phyloP scores from a whole-genome alignment of 2,888 invertebrate species.

The Stramonita haemastoma region DNA sequence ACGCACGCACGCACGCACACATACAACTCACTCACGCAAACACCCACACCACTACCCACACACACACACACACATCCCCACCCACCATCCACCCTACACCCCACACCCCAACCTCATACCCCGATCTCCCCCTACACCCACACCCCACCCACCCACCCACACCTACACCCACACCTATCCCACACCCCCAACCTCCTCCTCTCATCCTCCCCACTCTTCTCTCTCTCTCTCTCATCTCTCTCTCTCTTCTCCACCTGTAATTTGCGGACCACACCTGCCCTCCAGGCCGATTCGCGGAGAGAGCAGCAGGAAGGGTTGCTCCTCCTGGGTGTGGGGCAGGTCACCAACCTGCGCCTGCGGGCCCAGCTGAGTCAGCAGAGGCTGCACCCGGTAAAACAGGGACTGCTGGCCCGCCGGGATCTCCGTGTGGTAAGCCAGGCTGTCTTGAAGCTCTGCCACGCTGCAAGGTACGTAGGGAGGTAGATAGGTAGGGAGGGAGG shows the following conservation, averaged over 20 bases:
- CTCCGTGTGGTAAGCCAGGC: constrained; percentile 34
- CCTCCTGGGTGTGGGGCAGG: constrained; percentile 18
- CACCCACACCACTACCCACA: constrained; percentile 4
- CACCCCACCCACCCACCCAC: background rate
- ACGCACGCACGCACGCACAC: background rate
- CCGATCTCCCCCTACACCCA: background rate
- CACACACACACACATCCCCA: constrained; percentile 18
- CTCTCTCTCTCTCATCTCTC: background rate
- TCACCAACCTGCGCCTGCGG: background rate
- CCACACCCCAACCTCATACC: background rate
- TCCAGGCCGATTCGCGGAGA: background rate
- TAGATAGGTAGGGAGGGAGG: background rate
- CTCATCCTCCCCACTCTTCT: background rate
- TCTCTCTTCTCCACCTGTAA: background rate
- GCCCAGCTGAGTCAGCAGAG: constrained; percentile 19
- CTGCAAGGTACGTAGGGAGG: background rate
- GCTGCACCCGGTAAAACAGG: constrained; percentile 32
- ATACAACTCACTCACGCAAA: constrained; percentile 11
- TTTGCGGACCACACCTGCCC: constrained; percentile 13
- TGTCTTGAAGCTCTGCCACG: constrained; percentile 38
- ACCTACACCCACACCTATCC: background rate
- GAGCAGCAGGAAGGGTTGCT: constrained; percentile 35
- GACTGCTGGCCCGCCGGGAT: constrained; percentile 37
- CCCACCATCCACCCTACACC: background rate
- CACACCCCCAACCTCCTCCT: background rate